phyloP scores from a whole-genome alignment of 2,113 vertebrate genomes.

The zebrafish (Danio rerio) region GRCz12tu NC_133197.1:10144501-10145000 shows the following conservation, averaged over 20 bases:
- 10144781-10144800: conserved; percentile 93
- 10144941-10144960: background rate
- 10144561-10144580: background rate
- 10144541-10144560: background rate
- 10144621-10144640: conserved; percentile 5
- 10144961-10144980: conserved; percentile 5
- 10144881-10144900: conserved; percentile 1
- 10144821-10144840: conserved; percentile 88
- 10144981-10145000: background rate
- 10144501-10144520: background rate
- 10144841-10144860: conserved; percentile 47
- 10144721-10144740: conserved; percentile 86
- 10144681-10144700: background rate
- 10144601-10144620: background rate
- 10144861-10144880: conserved; percentile 21
- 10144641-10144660: background rate
- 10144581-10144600: background rate
- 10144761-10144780: conserved; percentile 94
- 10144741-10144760: conserved; percentile 82
- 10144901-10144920: background rate
- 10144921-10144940: background rate
- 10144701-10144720: conserved; percentile 59
- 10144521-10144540: background rate
- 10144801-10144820: conserved; percentile 89
- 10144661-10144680: background rate